Conservation (phyloP, 2,113 vertebrate genomes). For the Seriola aureovittata region DNA sequence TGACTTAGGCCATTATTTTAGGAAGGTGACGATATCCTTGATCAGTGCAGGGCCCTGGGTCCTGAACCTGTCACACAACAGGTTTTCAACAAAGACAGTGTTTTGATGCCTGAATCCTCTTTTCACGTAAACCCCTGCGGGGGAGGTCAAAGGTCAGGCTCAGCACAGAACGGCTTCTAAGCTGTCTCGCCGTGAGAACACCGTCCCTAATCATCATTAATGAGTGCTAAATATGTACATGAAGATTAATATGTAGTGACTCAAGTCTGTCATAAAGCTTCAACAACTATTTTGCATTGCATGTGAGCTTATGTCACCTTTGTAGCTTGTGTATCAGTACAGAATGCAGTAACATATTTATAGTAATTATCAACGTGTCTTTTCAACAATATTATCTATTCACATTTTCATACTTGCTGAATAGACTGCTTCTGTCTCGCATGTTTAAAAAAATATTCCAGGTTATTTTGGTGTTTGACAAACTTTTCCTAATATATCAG, state of each 20-base stretch:
- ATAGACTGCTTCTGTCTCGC: background rate
- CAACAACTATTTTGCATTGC: background rate
- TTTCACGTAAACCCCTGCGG: background rate
- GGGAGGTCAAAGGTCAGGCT: slow-evolving; percentile 36
- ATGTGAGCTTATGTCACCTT: background rate
- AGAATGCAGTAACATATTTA: background rate
- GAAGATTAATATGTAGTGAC: background rate
- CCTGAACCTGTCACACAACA: background rate
- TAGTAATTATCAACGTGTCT: too few species aligned
- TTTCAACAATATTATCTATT: background rate
- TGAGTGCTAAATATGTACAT: background rate
- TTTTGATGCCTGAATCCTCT: slow-evolving; percentile 22
- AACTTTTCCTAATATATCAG: slow-evolving; percentile 44
- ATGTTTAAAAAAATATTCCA: slow-evolving; percentile 22
- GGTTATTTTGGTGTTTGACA: slow-evolving; percentile 14
- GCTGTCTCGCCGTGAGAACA: background rate
- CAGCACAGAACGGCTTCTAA: background rate
- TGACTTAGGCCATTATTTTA: too few species aligned
- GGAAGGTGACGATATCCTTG: too few species aligned
- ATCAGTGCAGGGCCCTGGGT: background rate
- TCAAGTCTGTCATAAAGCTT: background rate
- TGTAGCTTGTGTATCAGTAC: background rate
- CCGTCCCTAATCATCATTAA: background rate
- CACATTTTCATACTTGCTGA: slow-evolving; percentile 14
- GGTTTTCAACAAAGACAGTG: background rate